A percentile compares a stretch with the other conserved stretches of the same genome.
Conservation (phyloP, 2,113 vertebrate species). For the Octodon degus region DNA sequence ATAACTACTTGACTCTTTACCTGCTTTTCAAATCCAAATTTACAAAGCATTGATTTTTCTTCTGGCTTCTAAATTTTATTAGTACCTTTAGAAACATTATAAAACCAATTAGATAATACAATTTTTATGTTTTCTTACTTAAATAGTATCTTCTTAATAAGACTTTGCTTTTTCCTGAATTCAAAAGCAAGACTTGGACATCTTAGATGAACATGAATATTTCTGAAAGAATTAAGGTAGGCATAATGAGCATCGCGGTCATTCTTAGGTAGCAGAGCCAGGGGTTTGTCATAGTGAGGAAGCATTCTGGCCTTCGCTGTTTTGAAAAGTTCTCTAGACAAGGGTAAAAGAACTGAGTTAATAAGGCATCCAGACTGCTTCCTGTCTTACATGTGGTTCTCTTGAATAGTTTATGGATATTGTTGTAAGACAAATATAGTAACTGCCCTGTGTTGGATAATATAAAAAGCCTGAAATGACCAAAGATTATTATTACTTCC, state of each 20-base stretch:
- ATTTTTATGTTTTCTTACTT: conserved; percentile 57
- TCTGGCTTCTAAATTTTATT: background rate
- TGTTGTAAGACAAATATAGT: conserved; percentile 20
- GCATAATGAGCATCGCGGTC: background rate
- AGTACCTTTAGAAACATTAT: conserved; percentile 61
- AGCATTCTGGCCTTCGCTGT: conserved; percentile 28
- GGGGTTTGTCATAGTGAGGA: conserved; percentile 1
- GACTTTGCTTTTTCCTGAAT: conserved; percentile 64
- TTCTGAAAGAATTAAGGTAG: conserved; percentile 35
- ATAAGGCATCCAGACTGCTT: conserved; percentile 22
- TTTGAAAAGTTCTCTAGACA: conserved; percentile 45
- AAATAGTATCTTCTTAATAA: conserved; percentile 60
- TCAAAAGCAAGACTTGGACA: conserved; percentile 10
- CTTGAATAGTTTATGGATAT: conserved; percentile 51
- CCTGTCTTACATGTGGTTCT: conserved; percentile 5
- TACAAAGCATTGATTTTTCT: conserved; percentile 75
- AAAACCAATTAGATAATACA: conserved; percentile 60
- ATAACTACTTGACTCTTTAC: conserved; percentile 73
- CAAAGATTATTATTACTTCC: conserved; percentile 66
- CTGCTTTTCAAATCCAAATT: conserved; percentile 71
- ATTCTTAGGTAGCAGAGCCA: conserved; percentile 43
- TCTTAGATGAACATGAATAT: conserved; percentile 25
- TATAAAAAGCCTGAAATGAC: conserved; percentile 63
- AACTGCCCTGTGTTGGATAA: conserved; percentile 32
- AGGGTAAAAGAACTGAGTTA: conserved; percentile 5